Evolutionary conservation across 2,113 vertebrate genomes (phyloP).

Genomic region (Zosterops lateralis): DNA sequence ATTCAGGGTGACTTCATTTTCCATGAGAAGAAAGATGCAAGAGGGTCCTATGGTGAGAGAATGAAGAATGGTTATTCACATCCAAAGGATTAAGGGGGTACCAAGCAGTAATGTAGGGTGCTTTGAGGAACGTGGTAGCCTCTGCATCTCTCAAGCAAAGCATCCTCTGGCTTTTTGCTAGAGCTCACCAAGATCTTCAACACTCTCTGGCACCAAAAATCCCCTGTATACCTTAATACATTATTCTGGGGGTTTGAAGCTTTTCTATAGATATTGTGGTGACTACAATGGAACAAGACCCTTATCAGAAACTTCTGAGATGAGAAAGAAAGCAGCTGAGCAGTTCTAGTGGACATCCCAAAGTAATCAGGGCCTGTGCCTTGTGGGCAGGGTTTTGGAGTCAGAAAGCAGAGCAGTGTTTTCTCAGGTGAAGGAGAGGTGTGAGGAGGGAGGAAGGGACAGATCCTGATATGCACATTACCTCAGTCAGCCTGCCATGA

Average conservation of each 20-base stretch:
- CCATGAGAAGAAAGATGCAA: background rate
- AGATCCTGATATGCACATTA: background rate
- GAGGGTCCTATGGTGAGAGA: background rate
- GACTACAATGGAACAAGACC: background rate
- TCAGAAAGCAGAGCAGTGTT: background rate
- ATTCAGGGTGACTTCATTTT: background rate
- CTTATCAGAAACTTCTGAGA: background rate
- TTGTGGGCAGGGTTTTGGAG: background rate
- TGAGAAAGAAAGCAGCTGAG: background rate
- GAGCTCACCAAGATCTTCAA: background rate
- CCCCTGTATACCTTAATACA: background rate
- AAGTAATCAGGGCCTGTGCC: rapidly evolving
- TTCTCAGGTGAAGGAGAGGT: background rate
- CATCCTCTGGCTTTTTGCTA: background rate
- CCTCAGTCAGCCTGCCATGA: background rate
- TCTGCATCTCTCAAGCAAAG: background rate
- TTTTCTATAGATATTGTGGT: background rate
- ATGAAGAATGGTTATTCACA: background rate
- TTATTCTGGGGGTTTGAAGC: background rate
- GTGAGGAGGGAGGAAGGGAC: background rate
- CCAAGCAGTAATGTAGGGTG: background rate
- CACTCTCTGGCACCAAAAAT: background rate
- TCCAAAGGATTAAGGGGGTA: background rate
- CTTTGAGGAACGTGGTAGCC: background rate
- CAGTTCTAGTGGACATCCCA: background rate